Base-by-base conservation (phyloP, 92 coral and sea anemone species). In the Parazoanthus darwini region DNA sequence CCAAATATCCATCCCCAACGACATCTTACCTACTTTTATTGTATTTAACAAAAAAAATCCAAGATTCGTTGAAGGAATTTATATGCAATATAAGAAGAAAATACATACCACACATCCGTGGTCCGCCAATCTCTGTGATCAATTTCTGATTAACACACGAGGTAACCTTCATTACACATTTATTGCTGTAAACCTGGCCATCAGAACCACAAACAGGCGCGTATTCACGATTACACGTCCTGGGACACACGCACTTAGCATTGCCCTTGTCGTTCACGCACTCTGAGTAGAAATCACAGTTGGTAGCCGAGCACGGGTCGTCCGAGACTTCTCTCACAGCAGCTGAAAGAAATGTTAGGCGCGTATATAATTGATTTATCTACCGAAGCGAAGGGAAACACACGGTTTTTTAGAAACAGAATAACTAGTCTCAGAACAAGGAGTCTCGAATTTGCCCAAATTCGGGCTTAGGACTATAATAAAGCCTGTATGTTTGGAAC, bases 151-250 rank as follows among this genome's bases (percentile, higher is more conserved):
- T n/a, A 33, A 33, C 38, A 71, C 87, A 84, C 9, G 87, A 84
- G 26, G 77, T 54, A 18, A 38, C 87, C 43, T 26, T 71, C 87
- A 84, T 71, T 67, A 71, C 56, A 44, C 87, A 84, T 39, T 29
- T 16, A 36, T 72, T 84, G 50, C 74, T 72, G 70, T 84, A 84
- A 70, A 84, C 35, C 79, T 72, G 37, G 36, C 78, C 87, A 84
- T 84, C 87, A 46, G 87, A 84, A 22, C 87, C 87, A 73, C 87
- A 84, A 22, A 84, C 79, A 25, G 87, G 87, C 67, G 43, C 66
- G 29, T 70, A 84, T 25, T 84, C 74, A 72, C 79, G 75, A 23
- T 3, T 35, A 26, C 54, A 39, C 58, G 54, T 66, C 20, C 66
- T 70, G 35, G 87, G 66, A 15, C 87, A 84, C 48, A 84, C 79